Base-by-base conservation (phyloP, 2,797 vertebrate species). In the Podarcis lilfordi region DNA sequence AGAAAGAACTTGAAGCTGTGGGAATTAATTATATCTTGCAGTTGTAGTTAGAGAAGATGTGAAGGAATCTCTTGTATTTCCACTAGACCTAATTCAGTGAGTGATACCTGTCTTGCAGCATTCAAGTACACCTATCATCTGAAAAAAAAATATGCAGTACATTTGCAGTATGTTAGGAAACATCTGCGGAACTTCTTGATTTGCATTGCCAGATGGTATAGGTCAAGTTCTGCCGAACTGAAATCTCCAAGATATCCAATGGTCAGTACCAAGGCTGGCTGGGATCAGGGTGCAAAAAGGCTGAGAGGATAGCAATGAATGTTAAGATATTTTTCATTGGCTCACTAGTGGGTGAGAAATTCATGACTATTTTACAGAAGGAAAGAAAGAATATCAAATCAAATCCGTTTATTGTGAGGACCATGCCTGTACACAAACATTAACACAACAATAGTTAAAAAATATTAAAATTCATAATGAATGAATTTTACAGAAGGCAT, bases 11-110 rank as follows among this genome's bases (percentile, higher is more conserved):
- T 64, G 2, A 76, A 82, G 32, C 35, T 69, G 71, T 82, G 40
- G 75, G 3, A 86, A 84, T 71, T 88, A 0, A 37, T 88, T 86
- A 75, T 86, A 82, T 83, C 21, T 37, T 77, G 19, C 40, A 89
- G 3, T 11, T 40, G 40, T 6, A 79, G 74, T 61, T 0, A 76
- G 66, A 5, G 21, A 82, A 0, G 23, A 10, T 21, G 32, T 4
- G 66, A 87, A 90, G 71, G 74, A 81, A 84, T 10, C 50, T 11
- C 27, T 81, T 68, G 35, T 80, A 74, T 85, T 85, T 80, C 40
- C 15, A 43, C 19, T 17, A 32, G 71, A 43, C 43, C 10, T n/a
- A 29, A 35, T 87, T 81, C 68, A 76, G 15, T 13, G 75, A 80
- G 75, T 86, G 69, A 0, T 6, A 69, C 45, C 89, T 89, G 84